A percentile compares a stretch with the other conserved stretches of the same genome.
These are phyloP conservation scores for Melanchra persicariae DNA, from an alignment of 2,888 invertebrate species.

Conservation along the genomic window DNA sequence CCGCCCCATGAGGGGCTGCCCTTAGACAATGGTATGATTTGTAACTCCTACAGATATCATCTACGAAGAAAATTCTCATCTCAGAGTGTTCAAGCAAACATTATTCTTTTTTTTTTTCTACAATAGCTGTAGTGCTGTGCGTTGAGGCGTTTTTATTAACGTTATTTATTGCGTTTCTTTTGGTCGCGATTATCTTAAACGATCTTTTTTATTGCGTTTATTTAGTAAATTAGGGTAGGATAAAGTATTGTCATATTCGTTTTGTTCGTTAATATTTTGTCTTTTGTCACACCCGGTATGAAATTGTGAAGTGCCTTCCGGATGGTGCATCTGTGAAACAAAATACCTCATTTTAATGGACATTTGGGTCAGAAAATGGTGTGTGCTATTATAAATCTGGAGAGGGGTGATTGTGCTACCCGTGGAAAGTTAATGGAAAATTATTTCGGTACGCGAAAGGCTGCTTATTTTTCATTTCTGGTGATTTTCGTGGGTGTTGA, in stretches of 20 bases:
- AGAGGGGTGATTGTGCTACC: constrained; percentile 20
- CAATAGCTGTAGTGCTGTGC: constrained; percentile 59
- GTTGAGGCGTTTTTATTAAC: constrained; percentile 73
- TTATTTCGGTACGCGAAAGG: constrained; percentile 25
- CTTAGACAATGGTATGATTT: constrained; percentile 86
- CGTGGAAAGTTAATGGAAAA: constrained; percentile 38
- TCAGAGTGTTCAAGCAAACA: constrained; percentile 70
- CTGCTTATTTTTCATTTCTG: constrained; percentile 12
- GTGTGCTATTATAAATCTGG: constrained; percentile 40
- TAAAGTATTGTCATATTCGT: constrained; percentile 26
- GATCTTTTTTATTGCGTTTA: constrained; percentile 65
- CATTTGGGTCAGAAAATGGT: constrained; percentile 39
- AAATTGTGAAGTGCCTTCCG: constrained; percentile 19
- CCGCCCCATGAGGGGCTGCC: constrained; percentile 72
- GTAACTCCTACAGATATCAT: constrained; percentile 80
- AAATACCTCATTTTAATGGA: constrained; percentile 35
- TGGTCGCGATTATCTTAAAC: constrained; percentile 66
- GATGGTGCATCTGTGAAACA: constrained; percentile 25
- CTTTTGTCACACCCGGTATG: background rate
- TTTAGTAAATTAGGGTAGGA: constrained; percentile 64
- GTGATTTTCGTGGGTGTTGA: background rate
- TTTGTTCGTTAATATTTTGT: constrained; percentile 42
- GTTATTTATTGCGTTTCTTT: constrained; percentile 73
- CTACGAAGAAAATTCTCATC: constrained; percentile 74
- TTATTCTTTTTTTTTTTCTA: constrained; percentile 71